phyloP scores from a whole-genome alignment of 2,888 invertebrate genomes.

The Athalia cordata region DNA sequence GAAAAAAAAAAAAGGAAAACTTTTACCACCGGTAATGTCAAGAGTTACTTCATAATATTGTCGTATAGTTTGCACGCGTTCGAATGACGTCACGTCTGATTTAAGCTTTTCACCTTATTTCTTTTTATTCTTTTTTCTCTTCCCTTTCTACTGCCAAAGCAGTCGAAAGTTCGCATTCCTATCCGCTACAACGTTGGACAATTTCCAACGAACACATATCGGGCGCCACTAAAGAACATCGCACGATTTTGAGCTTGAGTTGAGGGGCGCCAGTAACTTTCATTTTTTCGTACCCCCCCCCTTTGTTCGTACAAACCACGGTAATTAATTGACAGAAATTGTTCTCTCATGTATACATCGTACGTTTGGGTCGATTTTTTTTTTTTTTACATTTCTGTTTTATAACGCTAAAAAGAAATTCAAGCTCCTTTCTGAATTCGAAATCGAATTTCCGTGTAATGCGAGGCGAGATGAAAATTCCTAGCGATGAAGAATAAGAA shows the following conservation, averaged over 20 bases:
- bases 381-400: too few relatives aligned
- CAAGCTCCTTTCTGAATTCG: not conserved
- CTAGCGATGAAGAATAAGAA: not conserved
- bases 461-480: not conserved
- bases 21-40: too few relatives aligned
- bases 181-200: slow-evolving; percentile 56
- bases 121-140: not conserved
- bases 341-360: too few relatives aligned
- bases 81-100: slow-evolving; percentile 42
- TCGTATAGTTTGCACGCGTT: not conserved
- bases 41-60: too few relatives aligned
- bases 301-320: too few relatives aligned
- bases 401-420: not conserved
- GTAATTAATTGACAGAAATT: too few relatives aligned
- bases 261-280: too few relatives aligned
- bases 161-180: slow-evolving; percentile 50
- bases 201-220: slow-evolving; percentile 51
- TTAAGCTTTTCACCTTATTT: slow-evolving; percentile 30
- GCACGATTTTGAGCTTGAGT: not conserved
- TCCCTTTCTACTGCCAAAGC: slow-evolving; percentile 14
- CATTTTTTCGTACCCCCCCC: too few relatives aligned
- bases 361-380: too few relatives aligned
- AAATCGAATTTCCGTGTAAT: not conserved
- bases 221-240: slow-evolving; percentile 37
- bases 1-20: too few relatives aligned